phyloP scores from a whole-genome alignment of 2,113 vertebrate genomes.

The Stegastes partitus region DNA sequence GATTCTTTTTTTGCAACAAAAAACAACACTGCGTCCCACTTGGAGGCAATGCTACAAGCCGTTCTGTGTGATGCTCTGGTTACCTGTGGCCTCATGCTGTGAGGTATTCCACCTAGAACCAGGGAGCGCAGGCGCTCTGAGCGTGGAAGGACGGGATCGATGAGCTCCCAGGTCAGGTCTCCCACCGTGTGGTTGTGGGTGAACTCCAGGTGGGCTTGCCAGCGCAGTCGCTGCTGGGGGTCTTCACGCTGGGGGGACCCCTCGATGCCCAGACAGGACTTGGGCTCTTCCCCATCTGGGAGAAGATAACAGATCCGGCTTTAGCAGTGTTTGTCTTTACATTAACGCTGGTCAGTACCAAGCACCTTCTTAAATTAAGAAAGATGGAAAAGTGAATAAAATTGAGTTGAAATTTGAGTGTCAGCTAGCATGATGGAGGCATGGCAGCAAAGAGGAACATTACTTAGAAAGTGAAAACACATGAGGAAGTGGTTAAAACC shows the following conservation, averaged over 20 bases:
- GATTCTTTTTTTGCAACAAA: too few relatives aligned
- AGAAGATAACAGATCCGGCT: neutral
- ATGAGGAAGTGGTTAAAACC: neutral
- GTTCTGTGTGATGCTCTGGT: conserved; percentile 13
- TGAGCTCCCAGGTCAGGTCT: conserved; percentile 98
- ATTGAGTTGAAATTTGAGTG: too few relatives aligned
- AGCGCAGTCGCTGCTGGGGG: conserved; percentile 94
- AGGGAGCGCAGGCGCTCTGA: conserved; percentile 93
- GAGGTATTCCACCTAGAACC: conserved; percentile 94
- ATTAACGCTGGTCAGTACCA: too few relatives aligned
- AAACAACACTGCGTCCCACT: neutral
- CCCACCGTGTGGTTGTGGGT: conserved; percentile 98
- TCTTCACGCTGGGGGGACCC: conserved; percentile 89
- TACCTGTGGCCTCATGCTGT: conserved; percentile 99
- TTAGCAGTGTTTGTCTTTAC: neutral
- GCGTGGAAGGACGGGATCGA: conserved; percentile 89
- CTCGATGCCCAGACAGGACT: conserved; percentile 80
- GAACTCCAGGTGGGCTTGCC: conserved; percentile 99
- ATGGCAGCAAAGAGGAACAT: too few relatives aligned
- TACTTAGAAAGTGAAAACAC: too few relatives aligned
- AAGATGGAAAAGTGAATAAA: too few relatives aligned
- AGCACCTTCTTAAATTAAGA: neutral
- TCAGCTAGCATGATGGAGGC: neutral
- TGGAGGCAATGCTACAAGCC: neutral
- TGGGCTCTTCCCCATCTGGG: conserved; percentile 85